These are phyloP conservation scores for Nanorana parkeri DNA, from an alignment of 2,113 vertebrate species.

Conservation along the genomic window DNA sequence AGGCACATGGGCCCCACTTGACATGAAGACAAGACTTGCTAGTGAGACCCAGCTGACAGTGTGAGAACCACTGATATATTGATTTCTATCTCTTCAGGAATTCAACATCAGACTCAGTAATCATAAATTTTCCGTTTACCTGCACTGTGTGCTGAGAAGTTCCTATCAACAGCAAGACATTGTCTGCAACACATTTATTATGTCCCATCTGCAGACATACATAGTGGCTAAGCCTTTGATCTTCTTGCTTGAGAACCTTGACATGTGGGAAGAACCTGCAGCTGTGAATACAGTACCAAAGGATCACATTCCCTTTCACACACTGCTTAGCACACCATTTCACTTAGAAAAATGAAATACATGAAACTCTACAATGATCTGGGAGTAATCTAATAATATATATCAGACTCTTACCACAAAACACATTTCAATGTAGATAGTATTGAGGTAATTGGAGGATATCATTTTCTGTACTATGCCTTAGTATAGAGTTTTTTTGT, in stretches of 20 bases:
- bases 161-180: not conserved
- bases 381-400: too few species aligned
- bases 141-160: not conserved
- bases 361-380: not conserved
- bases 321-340: constrained; percentile 7
- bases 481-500: too few species aligned
- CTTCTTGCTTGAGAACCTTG: not conserved
- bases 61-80: not conserved
- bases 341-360: constrained; percentile 9
- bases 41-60: not conserved
- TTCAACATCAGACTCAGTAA: not conserved
- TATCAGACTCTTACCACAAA: too few species aligned
- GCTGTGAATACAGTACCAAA: constrained; percentile 15
- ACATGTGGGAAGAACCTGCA: constrained; percentile 25
- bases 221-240: constrained; percentile 30
- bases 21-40: not conserved
- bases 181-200: not conserved
- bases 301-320: constrained; percentile 18
- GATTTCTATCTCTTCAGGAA: constrained; percentile 18
- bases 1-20: not conserved
- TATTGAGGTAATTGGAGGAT: too few species aligned
- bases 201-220: not conserved
- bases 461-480: too few species aligned
- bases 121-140: not conserved
- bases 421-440: too few species aligned